These are phyloP conservation scores for Ammodytes dubius DNA, from an alignment of 2,113 vertebrate genomes.

Conservation along the genomic window DNA sequence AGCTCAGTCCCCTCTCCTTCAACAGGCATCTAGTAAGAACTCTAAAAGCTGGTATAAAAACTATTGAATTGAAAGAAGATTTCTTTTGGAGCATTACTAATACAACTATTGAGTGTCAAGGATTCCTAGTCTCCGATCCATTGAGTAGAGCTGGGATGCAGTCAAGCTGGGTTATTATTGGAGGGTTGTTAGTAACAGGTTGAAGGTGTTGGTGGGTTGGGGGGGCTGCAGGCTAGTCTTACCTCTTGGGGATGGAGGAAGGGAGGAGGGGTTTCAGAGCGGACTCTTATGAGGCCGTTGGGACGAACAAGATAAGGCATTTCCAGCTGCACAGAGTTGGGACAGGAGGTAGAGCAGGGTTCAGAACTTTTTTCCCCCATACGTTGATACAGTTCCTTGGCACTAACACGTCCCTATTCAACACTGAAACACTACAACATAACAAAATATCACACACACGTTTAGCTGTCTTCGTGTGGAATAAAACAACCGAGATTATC, in stretches of 20 bases:
- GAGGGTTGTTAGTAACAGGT: slow-evolving; percentile 61
- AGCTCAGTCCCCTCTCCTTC: not conserved
- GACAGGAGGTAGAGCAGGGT: slow-evolving; percentile 64
- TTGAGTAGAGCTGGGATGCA: slow-evolving; percentile 48
- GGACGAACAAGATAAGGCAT: slow-evolving; percentile 81
- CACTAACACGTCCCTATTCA: not conserved
- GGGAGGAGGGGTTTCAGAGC: slow-evolving; percentile 78
- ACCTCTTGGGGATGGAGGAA: slow-evolving; percentile 80
- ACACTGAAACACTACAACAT: not conserved
- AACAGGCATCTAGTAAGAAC: not conserved
- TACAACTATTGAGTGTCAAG: not conserved
- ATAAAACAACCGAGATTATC: not conserved
- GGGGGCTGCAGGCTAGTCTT: slow-evolving; percentile 81
- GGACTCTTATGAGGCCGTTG: slow-evolving; percentile 79
- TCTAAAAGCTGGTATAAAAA: not conserved
- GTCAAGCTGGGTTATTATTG: slow-evolving; percentile 44
- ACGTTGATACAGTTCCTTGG: not conserved
- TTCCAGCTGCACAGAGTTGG: slow-evolving; percentile 81
- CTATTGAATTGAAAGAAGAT: not conserved
- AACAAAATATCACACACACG: not conserved
- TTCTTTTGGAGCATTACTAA: slow-evolving; percentile 17
- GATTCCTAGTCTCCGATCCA: not conserved
- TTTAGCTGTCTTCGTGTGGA: not conserved
- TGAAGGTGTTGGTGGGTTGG: not conserved
- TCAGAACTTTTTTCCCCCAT: slow-evolving; percentile 6